Conservation (phyloP, 2,797 vertebrate species). For the Bucorvus abyssinicus region DNA sequence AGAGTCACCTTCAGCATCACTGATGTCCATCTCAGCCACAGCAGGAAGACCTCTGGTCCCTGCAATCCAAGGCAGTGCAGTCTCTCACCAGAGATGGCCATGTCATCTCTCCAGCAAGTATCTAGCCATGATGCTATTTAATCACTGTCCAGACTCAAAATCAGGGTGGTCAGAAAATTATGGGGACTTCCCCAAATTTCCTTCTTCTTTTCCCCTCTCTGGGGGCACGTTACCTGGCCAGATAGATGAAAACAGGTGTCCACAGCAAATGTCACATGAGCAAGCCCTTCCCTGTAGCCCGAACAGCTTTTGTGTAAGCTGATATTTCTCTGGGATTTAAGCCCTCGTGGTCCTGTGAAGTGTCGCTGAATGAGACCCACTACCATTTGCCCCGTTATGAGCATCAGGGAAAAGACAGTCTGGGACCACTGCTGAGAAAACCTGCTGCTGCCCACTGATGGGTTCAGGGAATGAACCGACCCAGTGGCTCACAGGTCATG, state of each 20-base stretch:
- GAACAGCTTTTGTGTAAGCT: background rate
- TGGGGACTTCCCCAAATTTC: background rate
- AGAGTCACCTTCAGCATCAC: background rate
- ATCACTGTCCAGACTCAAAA: background rate
- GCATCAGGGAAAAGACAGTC: background rate
- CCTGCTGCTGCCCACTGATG: background rate
- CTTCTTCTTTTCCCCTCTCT: background rate
- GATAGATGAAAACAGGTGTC: background rate
- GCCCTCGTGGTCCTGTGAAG: background rate
- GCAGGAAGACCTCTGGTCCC: background rate
- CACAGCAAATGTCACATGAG: accelerated
- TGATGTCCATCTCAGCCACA: background rate
- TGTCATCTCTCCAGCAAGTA: background rate
- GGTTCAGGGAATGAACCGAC: background rate
- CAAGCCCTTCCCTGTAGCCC: background rate
- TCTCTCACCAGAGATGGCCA: background rate
- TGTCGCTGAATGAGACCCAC: background rate
- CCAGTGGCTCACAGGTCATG: background rate
- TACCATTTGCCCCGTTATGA: accelerated
- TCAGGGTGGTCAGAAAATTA: background rate
- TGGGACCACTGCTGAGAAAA: background rate
- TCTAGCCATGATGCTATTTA: background rate
- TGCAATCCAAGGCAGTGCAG: background rate
- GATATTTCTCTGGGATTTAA: background rate
- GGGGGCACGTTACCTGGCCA: accelerated